Base-by-base conservation (phyloP, 1,140 invertebrate species). In the Euura lappo region DNA sequence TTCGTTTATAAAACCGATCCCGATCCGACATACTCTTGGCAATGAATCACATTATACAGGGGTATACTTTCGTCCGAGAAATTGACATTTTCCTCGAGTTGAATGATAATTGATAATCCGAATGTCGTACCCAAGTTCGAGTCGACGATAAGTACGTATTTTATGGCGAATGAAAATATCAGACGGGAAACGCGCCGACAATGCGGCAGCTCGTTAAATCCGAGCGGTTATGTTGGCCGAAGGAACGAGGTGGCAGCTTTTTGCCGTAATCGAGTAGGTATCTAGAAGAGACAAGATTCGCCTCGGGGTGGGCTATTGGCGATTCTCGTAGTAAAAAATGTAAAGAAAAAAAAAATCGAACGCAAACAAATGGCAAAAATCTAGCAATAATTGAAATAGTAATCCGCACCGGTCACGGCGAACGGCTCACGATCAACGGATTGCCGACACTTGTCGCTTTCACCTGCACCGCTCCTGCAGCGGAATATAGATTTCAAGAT, bases 361-460 rank as follows among this genome's bases (percentile, higher is more conserved):
- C 28, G 28, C 28, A 28, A 28, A 28, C 51, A n/a, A 60, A 11
- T 60, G 51, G 51, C 51, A 60, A 60, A 60, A 60, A 60, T 60
- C 51, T 6, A 60, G 51, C 3, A 60, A 60, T 60, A 60, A 60
- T 60, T 60, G 51, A 60, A 60, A 60, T 60, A 60, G 51, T 60
- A 60, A 60, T 60, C 28, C 28, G 28, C 51, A 60, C 51, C 51
- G 51, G 51, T 60, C 51, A 60, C 51, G 51, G 51, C 51, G 13
- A 60, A 60, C 51, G 51, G 1, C 51, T 60, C 13, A 11, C 28
- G 51, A n/a, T 8, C 10, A 11, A 60, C 51, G 51, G 51, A 60
- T 60, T 60, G 51, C 13, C 51, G 51, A 60, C 51, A 60, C 47
- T 60, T 60, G 51, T 60, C 51, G 51, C 51, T 60, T 60, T 60